phyloP scores from a whole-genome alignment of 2,888 invertebrate genomes.

The Mylabris sibirica region DNA sequence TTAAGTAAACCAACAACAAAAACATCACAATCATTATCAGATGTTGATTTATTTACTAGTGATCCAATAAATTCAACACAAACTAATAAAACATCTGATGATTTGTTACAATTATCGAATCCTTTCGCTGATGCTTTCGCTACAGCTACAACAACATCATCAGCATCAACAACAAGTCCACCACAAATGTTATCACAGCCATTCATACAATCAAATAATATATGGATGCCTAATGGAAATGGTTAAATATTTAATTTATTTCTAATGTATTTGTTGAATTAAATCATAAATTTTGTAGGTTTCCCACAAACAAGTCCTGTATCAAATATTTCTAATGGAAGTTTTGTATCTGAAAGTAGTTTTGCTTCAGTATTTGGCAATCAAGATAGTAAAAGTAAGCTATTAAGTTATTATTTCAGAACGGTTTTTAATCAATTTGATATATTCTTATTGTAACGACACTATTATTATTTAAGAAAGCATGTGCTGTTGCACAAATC shows the following conservation, averaged over 20 bases:
- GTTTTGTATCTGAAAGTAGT: constrained; percentile 86
- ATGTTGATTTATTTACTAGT: constrained; percentile 82
- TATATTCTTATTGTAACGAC: constrained; percentile 8
- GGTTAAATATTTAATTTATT: constrained; percentile 49
- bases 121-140: constrained; percentile 82
- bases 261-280: background rate
- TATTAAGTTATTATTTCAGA: constrained; percentile 17
- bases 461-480: constrained; percentile 25
- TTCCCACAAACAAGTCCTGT: constrained; percentile 58
- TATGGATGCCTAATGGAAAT: constrained; percentile 67
- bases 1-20: constrained; percentile 61
- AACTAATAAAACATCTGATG: constrained; percentile 79
- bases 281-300: constrained; percentile 51
- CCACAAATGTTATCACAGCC: constrained; percentile 36
- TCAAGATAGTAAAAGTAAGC: constrained; percentile 66
- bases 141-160: constrained; percentile 8
- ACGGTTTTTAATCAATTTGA: constrained; percentile 14
- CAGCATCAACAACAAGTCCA: constrained; percentile 17
- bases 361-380: constrained; percentile 89
- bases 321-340: constrained; percentile 58
- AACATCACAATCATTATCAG: constrained; percentile 57
- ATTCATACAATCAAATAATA: constrained; percentile 54
- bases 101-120: constrained; percentile 87
- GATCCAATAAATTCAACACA: constrained; percentile 59
- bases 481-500: constrained; percentile 42